Evolutionary conservation across 2,888 invertebrate species (phyloP), one percentile per base, ranked within the genome.

Genomic region (Parochlus steinenii): DNA sequence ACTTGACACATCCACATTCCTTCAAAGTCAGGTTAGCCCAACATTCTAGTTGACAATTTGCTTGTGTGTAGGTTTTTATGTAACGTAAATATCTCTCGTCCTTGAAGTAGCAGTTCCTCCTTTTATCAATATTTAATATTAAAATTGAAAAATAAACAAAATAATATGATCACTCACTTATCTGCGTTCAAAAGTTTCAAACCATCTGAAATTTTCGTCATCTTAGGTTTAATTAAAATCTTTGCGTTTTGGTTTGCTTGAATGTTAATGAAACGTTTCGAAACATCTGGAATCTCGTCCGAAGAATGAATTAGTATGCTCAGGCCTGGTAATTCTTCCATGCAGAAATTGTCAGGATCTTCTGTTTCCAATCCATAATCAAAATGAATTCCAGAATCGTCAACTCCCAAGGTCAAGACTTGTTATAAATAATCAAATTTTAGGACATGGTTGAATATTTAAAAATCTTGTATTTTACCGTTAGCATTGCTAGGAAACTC

Each of bases 171-270:
- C n/a, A n/a, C n/a, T n/a, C n/a, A n/a, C n/a, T n/a, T n/a, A n/a
- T 63, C 57, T 1, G 77, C 71, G 34, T 67, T 64, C 42, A 78
- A 78, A 35, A 65, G 63, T 44, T 59, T 62, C 4, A 79, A 54
- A 15, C 72, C 73, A 35, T 67, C 65, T 1, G 75, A 74, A 3
- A 78, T 79, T 3, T 74, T 76, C 62, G 78, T 77, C 65, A 79
- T 77, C 51, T 76, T 74, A 1, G 79, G 79, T 50, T 74, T 71
- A 10, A 79, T 70, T 1, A 74, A 70, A 2, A 76, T 74, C 2
- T 77, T 64, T 2, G 78, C 67, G 53, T 78, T 77, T 49, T 76
- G 74, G 37, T 71, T 69, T 38, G 75, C 55, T 7, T 78, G 76
- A 7, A 71, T 69, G 35, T 77, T 62, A 51, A 78, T 76, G 48